Evolutionary conservation across 2,113 vertebrate genomes (phyloP).

Genomic region (Excalfactoria chinensis): DNA sequence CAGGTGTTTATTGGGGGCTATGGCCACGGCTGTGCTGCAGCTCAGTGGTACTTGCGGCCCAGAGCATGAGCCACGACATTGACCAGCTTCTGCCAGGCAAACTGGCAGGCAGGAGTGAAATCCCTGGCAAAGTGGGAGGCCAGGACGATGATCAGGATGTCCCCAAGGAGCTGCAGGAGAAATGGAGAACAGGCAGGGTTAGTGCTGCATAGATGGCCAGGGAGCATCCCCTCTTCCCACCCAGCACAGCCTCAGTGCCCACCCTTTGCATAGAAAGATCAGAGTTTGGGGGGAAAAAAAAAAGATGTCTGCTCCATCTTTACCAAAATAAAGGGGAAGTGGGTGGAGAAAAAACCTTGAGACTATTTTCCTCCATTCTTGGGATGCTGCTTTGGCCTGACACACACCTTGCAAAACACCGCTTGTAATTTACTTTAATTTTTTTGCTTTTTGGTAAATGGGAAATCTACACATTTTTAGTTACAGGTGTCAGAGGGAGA

Average conservation of each 20-base stretch:
- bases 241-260: neutral
- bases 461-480: neutral
- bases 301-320: neutral
- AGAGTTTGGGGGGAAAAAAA: neutral
- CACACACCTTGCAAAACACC: neutral
- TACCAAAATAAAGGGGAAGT: neutral
- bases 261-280: neutral
- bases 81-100: conserved; percentile 83
- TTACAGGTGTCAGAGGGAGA: neutral
- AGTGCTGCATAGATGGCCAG: fast-evolving
- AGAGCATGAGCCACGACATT: conserved; percentile 81
- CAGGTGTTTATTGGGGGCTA: neutral
- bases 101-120: conserved; percentile 73
- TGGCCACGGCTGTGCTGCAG: fast-evolving
- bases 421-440: neutral
- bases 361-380: neutral
- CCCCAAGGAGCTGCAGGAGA: conserved; percentile 80
- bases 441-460: neutral
- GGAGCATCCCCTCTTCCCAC: neutral
- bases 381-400: neutral
- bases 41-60: conserved; percentile 83
- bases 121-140: conserved; percentile 66
- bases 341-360: neutral
- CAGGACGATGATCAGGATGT: conserved; percentile 80
- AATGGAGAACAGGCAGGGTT: neutral